A percentile compares a stretch with the other conserved stretches of the same genome.
These are phyloP conservation scores for Himalopsyche kuldschensis DNA, from an alignment of 2,888 invertebrate genomes.

Conservation along the genomic window DNA sequence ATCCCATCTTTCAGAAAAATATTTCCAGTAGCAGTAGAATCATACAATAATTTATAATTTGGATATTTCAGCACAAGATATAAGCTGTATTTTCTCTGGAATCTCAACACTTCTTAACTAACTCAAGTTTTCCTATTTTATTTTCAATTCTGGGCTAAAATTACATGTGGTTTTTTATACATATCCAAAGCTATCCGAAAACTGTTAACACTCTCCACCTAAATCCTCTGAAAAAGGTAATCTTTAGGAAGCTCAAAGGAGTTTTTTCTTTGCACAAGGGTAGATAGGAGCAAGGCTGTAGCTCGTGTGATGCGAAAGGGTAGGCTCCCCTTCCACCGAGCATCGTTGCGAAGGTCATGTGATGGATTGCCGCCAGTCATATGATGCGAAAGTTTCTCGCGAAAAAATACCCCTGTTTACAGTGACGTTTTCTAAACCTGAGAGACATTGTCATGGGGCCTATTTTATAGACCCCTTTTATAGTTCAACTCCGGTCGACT, in stretches of 20 bases:
- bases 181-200: background rate
- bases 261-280: background rate
- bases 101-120: too few species aligned
- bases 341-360: background rate
- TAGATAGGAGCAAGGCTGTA: background rate
- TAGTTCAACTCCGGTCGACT: background rate
- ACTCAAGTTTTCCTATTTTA: background rate
- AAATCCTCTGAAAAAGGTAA: background rate
- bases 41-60: too few species aligned
- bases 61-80: too few species aligned
- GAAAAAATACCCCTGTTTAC: background rate
- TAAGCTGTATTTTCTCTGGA: too few species aligned
- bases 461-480: background rate
- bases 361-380: conserved; percentile 10
- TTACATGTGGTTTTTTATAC: background rate
- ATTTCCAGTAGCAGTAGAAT: too few species aligned
- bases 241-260: background rate
- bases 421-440: background rate
- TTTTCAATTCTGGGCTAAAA: background rate
- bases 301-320: background rate
- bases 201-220: background rate
- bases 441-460: background rate
- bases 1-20: too few species aligned
- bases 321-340: background rate
- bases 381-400: background rate